Conservation (phyloP, 1,140 invertebrate genomes). For the Ostrea denselamellosa region DNA sequence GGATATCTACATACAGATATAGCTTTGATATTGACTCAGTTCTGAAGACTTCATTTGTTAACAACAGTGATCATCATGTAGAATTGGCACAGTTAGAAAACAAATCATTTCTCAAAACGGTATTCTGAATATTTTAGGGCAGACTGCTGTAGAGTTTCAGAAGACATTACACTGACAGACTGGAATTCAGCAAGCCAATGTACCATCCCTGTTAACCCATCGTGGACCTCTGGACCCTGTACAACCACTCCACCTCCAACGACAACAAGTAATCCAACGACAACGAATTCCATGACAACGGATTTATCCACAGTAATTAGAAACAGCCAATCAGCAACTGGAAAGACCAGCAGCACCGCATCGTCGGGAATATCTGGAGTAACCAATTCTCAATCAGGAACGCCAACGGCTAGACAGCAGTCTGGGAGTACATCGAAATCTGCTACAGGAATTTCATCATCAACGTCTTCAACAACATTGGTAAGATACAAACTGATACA, state of each 20-base stretch:
- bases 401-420: neutral
- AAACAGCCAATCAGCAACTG: neutral
- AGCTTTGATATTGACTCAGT: neutral
- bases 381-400: neutral
- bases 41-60: neutral
- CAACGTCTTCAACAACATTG: neutral
- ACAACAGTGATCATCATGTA: neutral
- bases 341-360: neutral
- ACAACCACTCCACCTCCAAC: constrained; percentile 18
- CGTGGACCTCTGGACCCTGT: constrained; percentile 6
- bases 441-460: neutral
- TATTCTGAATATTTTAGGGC: neutral
- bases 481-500: too few relatives aligned
- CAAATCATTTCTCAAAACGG: neutral
- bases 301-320: neutral
- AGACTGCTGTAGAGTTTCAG: constrained; percentile 34
- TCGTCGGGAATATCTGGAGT: neutral
- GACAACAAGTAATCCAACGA: neutral
- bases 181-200: constrained; percentile 26
- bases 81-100: neutral
- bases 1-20: too few relatives aligned
- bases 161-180: constrained; percentile 42
- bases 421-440: neutral
- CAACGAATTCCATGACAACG: neutral
- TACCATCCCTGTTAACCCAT: neutral